phyloP scores from a whole-genome alignment of 2,888 invertebrate species.

The Mimachlamys varia region DNA sequence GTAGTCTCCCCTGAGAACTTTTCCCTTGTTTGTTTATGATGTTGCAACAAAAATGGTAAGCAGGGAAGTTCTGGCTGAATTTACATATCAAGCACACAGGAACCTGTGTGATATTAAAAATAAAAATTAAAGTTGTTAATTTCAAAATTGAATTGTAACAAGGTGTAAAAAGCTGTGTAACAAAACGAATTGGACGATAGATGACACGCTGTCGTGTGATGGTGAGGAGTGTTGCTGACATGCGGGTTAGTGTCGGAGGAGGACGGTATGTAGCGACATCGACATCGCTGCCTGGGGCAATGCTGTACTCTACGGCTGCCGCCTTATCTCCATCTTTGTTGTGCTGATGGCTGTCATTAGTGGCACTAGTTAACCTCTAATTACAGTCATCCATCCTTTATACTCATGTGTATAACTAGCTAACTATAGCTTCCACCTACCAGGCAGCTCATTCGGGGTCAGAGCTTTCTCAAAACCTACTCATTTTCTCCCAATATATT shows the following conservation, averaged over 20 bases:
- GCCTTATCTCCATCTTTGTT: conserved; percentile 14
- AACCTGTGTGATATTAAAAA: neutral
- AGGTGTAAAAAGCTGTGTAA: neutral
- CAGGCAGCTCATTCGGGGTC: neutral
- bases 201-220: neutral
- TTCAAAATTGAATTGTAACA: neutral
- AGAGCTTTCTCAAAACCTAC: conserved; percentile 24
- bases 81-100: neutral
- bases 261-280: neutral
- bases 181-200: neutral
- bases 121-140: neutral
- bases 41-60: too few species aligned
- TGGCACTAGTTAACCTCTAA: conserved; percentile 6
- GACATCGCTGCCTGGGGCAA: neutral
- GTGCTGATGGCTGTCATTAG: conserved; percentile 18
- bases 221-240: neutral
- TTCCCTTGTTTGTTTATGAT: too few species aligned
- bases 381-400: neutral
- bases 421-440: conserved; percentile 18
- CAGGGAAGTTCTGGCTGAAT: too few species aligned
- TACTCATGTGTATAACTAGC: conserved; percentile 9
- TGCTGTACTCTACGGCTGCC: neutral
- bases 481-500: neutral
- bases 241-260: neutral
- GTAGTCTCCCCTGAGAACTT: too few species aligned